Conservation (phyloP, 2,113 vertebrate genomes). For the Ibidorhyncha struthersii region DNA sequence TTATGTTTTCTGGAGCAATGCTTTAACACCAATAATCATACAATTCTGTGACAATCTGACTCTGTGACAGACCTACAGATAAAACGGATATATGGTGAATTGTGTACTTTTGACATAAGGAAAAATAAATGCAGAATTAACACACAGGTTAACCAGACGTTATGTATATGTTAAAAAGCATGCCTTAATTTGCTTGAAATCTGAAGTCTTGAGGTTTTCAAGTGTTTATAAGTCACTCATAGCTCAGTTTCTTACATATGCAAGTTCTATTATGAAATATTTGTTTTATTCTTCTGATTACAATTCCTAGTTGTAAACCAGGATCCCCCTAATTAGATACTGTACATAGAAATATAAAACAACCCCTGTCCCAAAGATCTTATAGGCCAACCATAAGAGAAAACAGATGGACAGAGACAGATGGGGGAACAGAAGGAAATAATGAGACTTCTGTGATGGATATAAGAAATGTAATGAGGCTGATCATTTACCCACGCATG, state of each 20-base stretch:
- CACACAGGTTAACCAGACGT: background rate
- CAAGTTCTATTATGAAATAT: background rate
- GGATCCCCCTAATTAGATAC: background rate
- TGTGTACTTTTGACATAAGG: background rate
- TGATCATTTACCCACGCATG: background rate
- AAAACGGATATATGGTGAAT: background rate
- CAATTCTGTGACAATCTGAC: background rate
- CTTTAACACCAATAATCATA: background rate
- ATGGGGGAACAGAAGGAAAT: slow-evolving; percentile 43
- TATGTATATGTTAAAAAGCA: background rate
- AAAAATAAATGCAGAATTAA: background rate
- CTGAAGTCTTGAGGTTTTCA: background rate
- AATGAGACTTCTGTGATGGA: background rate
- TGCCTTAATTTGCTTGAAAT: background rate
- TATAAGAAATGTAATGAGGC: slow-evolving; percentile 16
- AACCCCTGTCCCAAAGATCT: background rate
- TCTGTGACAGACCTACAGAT: background rate
- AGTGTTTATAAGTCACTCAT: background rate
- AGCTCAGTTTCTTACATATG: background rate
- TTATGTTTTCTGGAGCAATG: background rate
- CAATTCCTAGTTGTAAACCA: background rate
- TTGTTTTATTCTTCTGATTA: background rate
- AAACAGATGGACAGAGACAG: slow-evolving; percentile 57
- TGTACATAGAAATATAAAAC: background rate
- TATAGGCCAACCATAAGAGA: background rate